Base-by-base conservation (phyloP, 2,113 vertebrate genomes). In the Puffinus mauretanicus region DNA sequence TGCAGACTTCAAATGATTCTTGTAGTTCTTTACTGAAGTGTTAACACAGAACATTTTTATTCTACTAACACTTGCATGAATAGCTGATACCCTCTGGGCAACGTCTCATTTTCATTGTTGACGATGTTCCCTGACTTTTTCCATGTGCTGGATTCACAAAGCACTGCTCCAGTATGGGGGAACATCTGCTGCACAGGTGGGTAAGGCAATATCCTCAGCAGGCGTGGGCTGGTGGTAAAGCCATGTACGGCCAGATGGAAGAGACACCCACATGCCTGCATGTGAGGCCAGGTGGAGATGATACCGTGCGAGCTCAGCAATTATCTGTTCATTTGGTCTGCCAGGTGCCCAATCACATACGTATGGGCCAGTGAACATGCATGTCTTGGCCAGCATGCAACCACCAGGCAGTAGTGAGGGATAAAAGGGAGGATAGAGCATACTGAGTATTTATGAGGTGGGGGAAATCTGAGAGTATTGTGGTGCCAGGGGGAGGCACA, bases 11-110 rank as follows among this genome's bases (percentile, higher is more conserved):
- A 90, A 82, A 84, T 87, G 69, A 76, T 72, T 93, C 93, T 76
- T 79, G 47, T 61, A 75, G 88, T 10, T 96, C 94, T 92, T 95
- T 61, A 67, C 72, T 82, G 47, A 93, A 92, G 92, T 92, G 72
- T 76, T 94, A 96, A 88, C 76, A 75, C 26, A 26, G 80, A 92
- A 95, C 65, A 75, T 84, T 92, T 93, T 93, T 90, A 94, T 90
- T 64, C 80, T 47, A 20, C 82, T 21, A 86, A 38, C 60, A 57
- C 61, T 69, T 91, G 79, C 88, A 79, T 3, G 6, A 92, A 82
- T n/a, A 75, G 93, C 60, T 1, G 6, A 46, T 57, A 81, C 34
- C 61, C 91, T 89, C 80, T 52, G 76, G 72, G 58, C 20, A 9
- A 93, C 0, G 1, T 87, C 87, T 94, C 52, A 6, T 49, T 32